Conservation (phyloP, 2,113 vertebrate genomes). For the Thunnus maccoyii region DNA sequence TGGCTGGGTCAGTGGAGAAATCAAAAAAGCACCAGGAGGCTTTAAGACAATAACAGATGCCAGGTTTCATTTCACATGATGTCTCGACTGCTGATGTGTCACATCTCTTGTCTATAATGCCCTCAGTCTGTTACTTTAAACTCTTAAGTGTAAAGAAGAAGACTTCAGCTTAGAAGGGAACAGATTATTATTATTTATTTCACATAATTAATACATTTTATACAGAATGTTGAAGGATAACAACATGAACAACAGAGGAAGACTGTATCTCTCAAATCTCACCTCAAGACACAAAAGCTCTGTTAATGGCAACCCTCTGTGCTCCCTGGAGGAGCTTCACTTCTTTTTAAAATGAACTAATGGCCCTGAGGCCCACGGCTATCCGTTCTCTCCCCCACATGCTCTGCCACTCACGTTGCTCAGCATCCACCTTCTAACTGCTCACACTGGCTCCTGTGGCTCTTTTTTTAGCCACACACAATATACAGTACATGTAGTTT, state of each 20-base stretch:
- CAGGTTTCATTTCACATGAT: slow-evolving; percentile 38
- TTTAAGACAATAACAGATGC: slow-evolving; percentile 38
- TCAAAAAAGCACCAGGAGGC: slow-evolving; percentile 29
- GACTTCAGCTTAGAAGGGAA: not conserved
- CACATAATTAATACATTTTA: slow-evolving; percentile 6
- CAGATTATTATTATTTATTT: not conserved
- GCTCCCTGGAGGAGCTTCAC: slow-evolving; percentile 16
- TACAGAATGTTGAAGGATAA: not conserved
- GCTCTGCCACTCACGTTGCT: slow-evolving; percentile 45
- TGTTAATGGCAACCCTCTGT: slow-evolving; percentile 11
- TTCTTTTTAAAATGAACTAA: slow-evolving; percentile 53
- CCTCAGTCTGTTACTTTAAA: slow-evolving; percentile 17
- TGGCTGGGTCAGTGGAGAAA: slow-evolving; percentile 25
- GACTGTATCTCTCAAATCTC: not conserved
- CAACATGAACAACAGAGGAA: slow-evolving; percentile 20
- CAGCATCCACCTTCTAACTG: slow-evolving; percentile 30
- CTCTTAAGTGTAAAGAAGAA: not conserved
- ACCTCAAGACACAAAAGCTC: slow-evolving; percentile 23
- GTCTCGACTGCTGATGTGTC: not conserved
- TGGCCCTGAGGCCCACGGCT: slow-evolving; percentile 45
- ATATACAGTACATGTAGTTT: slow-evolving; percentile 15
- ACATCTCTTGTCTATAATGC: slow-evolving; percentile 4
- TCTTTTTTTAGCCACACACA: not conserved
- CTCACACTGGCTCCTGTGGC: slow-evolving; percentile 2
- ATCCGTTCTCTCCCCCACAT: slow-evolving; percentile 50